Evolutionary conservation across 37 sponge, comb jelly and placozoan genomes (phyloP).

Genomic region (Oscarella lobularis): DNA sequence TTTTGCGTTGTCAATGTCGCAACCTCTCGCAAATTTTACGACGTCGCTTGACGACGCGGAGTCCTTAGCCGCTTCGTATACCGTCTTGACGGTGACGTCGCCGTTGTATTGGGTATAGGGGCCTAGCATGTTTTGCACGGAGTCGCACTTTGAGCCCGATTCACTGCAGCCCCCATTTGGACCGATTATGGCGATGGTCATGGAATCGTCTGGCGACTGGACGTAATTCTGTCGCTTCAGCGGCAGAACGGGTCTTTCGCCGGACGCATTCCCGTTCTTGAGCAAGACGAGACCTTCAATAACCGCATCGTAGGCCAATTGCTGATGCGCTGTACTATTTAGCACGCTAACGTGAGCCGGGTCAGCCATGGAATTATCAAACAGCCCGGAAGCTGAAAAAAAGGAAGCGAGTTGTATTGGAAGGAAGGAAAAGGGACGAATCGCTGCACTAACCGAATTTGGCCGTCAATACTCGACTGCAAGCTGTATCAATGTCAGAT

Average conservation of each 20-base stretch:
- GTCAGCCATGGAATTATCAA: constrained; percentile 2
- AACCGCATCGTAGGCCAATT: constrained; percentile 1
- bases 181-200: neutral
- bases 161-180: constrained; percentile 1
- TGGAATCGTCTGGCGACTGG: neutral
- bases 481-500: constrained; percentile 4
- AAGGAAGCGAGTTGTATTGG: neutral
- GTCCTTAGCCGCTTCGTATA: neutral
- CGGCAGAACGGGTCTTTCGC: neutral
- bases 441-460: constrained; percentile 3
- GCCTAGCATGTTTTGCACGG: neutral
- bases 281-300: neutral
- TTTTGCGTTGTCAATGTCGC: neutral
- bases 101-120: constrained; percentile 1
- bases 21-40: neutral
- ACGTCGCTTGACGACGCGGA: neutral
- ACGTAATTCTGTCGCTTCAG: neutral
- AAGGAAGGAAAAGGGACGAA: neutral
- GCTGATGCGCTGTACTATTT: neutral
- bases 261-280: neutral
- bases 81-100: constrained; percentile 4
- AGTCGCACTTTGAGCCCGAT: neutral
- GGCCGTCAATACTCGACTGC: neutral
- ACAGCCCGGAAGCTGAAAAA: neutral
- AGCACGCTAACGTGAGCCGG: neutral